Evolutionary conservation across 2,113 vertebrate species (phyloP).

Genomic region (Pterophyllum scalare): DNA sequence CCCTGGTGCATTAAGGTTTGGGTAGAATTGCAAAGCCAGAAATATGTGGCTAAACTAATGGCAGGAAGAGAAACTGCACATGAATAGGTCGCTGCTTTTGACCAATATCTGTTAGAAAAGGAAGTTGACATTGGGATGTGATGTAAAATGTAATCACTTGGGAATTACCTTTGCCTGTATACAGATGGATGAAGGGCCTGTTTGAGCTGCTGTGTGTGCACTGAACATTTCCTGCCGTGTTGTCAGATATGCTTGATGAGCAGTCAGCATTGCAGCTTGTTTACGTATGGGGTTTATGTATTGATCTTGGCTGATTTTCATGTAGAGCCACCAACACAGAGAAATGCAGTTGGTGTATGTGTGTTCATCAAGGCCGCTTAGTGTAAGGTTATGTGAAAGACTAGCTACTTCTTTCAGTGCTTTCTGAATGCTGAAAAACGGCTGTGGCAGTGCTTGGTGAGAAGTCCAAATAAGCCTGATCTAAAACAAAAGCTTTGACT

Average conservation of each 20-base stretch:
- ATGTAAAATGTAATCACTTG: conserved; percentile 10
- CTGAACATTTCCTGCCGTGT: background rate
- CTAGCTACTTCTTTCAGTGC: background rate
- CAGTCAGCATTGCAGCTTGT: conserved; percentile 26
- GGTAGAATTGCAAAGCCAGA: background rate
- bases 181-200: background rate
- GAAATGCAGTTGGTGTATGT: background rate
- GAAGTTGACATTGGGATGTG: background rate
- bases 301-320: conserved; percentile 41
- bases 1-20: background rate
- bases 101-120: background rate
- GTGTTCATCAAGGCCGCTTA: background rate
- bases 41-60: background rate
- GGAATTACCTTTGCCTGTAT: background rate
- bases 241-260: conserved; percentile 24
- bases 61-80: background rate
- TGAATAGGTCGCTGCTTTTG: background rate
- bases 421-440: conserved; percentile 14
- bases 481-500: background rate
- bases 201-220: background rate
- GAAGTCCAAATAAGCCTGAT: background rate
- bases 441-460: background rate
- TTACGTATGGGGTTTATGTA: conserved; percentile 38
- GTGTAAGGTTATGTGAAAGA: background rate
- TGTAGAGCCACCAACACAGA: conserved; percentile 10